A percentile compares a stretch with the other conserved stretches of the same genome.
Evolutionary conservation across 2,888 invertebrate genomes (phyloP).

Genomic region (Mesoligia furuncula): DNA sequence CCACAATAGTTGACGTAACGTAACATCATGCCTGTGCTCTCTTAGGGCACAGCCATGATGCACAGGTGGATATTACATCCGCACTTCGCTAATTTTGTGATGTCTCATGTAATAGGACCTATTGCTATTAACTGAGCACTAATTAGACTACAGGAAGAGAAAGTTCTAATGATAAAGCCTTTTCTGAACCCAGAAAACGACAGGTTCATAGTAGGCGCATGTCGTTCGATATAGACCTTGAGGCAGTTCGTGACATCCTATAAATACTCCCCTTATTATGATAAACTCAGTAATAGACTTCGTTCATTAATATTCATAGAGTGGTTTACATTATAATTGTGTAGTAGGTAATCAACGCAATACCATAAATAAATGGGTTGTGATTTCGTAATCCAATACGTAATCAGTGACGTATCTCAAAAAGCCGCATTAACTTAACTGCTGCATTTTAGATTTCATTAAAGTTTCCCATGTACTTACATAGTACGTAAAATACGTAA

Average conservation of each 20-base stretch:
- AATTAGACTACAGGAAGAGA: background rate
- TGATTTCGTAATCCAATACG: constrained; percentile 12
- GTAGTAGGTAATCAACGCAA: background rate
- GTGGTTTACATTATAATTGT: constrained; percentile 10
- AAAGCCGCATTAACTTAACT: background rate
- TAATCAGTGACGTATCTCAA: constrained; percentile 1
- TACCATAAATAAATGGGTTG: constrained; percentile 1
- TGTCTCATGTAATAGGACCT: background rate
- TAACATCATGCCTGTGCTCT: background rate
- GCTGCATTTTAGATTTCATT: no score
- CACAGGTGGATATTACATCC: background rate
- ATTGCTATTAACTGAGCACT: background rate
- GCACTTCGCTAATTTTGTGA: background rate
- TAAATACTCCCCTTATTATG: background rate
- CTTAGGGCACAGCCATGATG: no score
- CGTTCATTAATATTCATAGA: constrained; percentile 25
- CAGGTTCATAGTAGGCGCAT: background rate
- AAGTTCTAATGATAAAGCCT: background rate
- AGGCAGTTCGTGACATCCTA: background rate
- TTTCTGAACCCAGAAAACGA: background rate
- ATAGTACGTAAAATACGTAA: background rate
- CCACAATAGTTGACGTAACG: background rate
- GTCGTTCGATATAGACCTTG: background rate
- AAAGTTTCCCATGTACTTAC: background rate
- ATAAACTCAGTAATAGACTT: constrained; percentile 8